Percentiles rank a stretch among this genome's conserved stretches.
These are phyloP conservation scores for Lapara coniferarum DNA, from an alignment of 2,888 invertebrate species.

Conservation along the genomic window DNA sequence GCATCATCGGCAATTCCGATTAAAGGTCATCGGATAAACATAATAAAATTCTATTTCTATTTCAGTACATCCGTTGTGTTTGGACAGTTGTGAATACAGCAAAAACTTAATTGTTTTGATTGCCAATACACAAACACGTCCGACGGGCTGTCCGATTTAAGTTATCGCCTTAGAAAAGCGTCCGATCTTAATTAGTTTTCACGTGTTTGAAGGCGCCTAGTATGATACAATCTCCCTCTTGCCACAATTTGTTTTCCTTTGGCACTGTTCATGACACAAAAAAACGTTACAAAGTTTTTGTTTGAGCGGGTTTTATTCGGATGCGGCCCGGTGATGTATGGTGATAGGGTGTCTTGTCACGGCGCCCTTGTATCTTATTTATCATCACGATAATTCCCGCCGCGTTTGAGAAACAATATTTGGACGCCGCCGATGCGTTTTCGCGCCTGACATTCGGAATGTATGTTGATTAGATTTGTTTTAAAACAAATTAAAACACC, in stretches of 20 bases:
- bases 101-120: conserved; percentile 83
- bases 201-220: conserved; percentile 81
- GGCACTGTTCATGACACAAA: conserved; percentile 71
- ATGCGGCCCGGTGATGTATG: conserved; percentile 79
- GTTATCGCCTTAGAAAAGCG: conserved; percentile 81
- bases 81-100: conserved; percentile 67
- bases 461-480: conserved; percentile 74
- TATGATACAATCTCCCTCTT: conserved; percentile 78
- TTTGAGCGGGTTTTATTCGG: conserved; percentile 76
- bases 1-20: conserved; percentile 44
- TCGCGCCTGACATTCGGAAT: conserved; percentile 64
- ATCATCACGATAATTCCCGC: conserved; percentile 79
- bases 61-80: conserved; percentile 56
- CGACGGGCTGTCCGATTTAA: conserved; percentile 70
- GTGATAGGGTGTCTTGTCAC: conserved; percentile 81
- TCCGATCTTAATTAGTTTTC: conserved; percentile 84
- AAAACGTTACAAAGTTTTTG: conserved; percentile 69
- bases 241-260: conserved; percentile 82
- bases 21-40: conserved; percentile 51
- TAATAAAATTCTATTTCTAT: conserved; percentile 42
- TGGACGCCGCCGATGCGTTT: conserved; percentile 61
- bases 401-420: conserved; percentile 73
- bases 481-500: conserved; percentile 72
- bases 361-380: conserved; percentile 77
- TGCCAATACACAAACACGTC: conserved; percentile 78